These are phyloP conservation scores for Mustelus asterias DNA, from an alignment of 2,113 vertebrate species.

Conservation along the genomic window DNA sequence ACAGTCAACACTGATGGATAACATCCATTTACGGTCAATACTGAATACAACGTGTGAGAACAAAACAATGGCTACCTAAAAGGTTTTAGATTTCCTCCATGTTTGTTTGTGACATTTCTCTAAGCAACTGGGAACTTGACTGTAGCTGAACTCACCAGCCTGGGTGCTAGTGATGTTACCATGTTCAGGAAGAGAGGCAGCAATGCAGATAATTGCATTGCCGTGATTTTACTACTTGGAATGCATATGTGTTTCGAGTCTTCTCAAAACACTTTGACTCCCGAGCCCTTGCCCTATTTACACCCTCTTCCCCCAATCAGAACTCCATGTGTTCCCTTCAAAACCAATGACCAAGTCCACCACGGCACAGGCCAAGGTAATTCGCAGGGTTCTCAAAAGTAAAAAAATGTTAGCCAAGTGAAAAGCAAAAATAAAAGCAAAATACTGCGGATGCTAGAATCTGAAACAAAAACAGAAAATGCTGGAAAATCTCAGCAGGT, in stretches of 20 bases:
- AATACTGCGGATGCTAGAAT: too few species aligned
- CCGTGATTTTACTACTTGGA: not conserved
- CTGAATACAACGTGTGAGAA: not conserved
- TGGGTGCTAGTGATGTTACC: not conserved
- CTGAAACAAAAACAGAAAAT: too few species aligned
- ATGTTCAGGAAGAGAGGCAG: not conserved
- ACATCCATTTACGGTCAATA: not conserved
- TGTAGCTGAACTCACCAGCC: not conserved
- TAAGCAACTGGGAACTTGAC: not conserved
- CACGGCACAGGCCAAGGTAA: too few species aligned
- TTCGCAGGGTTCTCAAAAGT: too few species aligned
- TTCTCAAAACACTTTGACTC: too few species aligned
- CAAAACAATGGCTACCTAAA: not conserved
- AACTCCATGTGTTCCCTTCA: too few species aligned
- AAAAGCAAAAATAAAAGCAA: too few species aligned
- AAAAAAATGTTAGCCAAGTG: too few species aligned
- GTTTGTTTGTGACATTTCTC: not conserved
- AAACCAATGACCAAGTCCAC: too few species aligned
- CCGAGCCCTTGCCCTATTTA: too few species aligned
- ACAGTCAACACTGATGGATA: not conserved
- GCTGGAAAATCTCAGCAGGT: too few species aligned
- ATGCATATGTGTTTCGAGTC: not conserved
- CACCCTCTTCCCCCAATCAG: too few species aligned
- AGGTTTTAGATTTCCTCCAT: not conserved
- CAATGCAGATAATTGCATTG: not conserved